phyloP scores from a whole-genome alignment of 2,888 invertebrate genomes.

The Coelopa pilipes region DNA sequence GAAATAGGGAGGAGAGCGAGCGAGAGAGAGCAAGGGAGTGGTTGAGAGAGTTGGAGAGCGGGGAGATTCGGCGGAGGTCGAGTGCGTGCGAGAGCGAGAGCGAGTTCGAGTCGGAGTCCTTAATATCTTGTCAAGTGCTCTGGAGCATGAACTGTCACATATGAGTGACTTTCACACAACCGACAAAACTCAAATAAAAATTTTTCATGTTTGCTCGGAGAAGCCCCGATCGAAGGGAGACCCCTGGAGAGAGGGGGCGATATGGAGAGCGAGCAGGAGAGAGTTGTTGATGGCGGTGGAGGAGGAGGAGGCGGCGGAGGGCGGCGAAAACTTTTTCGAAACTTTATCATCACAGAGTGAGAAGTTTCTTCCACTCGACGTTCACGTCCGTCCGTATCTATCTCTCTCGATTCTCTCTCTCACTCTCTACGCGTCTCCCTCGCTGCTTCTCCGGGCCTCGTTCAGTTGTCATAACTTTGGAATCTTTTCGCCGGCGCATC shows the following conservation, averaged over 20 bases:
- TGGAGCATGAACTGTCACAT: slow-evolving; percentile 27
- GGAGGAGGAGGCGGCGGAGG: not conserved
- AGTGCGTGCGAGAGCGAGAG: not conserved
- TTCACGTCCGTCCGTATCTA: not conserved
- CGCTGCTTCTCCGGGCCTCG: not conserved
- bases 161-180: slow-evolving; percentile 30
- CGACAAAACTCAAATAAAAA: slow-evolving; percentile 29
- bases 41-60: not conserved
- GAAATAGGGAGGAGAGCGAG: not conserved
- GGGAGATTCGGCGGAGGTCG: not conserved
- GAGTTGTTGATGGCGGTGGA: not conserved
- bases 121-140: slow-evolving; percentile 11
- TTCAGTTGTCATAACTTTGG: slow-evolving; percentile 16
- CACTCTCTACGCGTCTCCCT: not conserved
- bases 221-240: not conserved
- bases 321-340: slow-evolving; percentile 12
- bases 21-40: not conserved
- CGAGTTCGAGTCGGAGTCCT: too few species aligned
- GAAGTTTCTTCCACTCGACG: not conserved
- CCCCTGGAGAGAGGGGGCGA: too few species aligned
- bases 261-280: not conserved
- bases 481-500: not conserved
- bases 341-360: slow-evolving; percentile 21
- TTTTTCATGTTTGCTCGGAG: slow-evolving; percentile 13
- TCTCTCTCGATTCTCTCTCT: too few species aligned